Evolutionary conservation across 2,888 invertebrate species (phyloP), one percentile per base, ranked within the genome.

Genomic region (Agonum fuliginosum): DNA sequence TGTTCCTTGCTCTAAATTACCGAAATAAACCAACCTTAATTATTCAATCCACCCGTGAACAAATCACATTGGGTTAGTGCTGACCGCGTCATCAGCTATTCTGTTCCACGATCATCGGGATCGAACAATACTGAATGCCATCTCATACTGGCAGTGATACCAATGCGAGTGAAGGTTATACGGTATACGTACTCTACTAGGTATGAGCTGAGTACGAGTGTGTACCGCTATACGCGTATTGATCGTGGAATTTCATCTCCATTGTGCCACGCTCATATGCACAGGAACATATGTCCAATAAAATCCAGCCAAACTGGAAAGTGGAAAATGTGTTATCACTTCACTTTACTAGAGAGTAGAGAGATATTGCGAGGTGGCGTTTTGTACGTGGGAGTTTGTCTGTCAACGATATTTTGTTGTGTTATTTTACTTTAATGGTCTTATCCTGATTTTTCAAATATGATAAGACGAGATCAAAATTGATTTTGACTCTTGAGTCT

Each of bases 261-360:
- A 73, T 73, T 41, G 30, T 22, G 22, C 48, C 48, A 27, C 22
- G 24, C n/a, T n/a, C 37, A 34, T 58, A 51, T 54, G 58, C 58
- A 73, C 58, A 41, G 58, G 27, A 73, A 58, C 73, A 58, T 43
- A 73, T 73, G 58, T 73, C 73, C 58, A 73, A 58, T 73, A 73
- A 73, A 73, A 73, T 41, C 5, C 58, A 17, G 24, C 37, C 51
- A 72, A 67, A 67, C 70, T 24, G 43, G 46, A 70, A 70, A 70
- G 24, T 46, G 70, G 70, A 70, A 70, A 70, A 70, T 70, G 24
- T 70, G 70, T 70, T 70, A 48, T 48, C 48, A 48, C 48, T 48
- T 48, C 48, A 19, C 48, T 48, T 48, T 48, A 17, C 14, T 10
- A 3, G 17, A 2, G 48, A 4, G 12, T 48, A 48, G 2, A 48